Conservation (phyloP, 2,888 invertebrate species). For the Coelinius sp. region DNA sequence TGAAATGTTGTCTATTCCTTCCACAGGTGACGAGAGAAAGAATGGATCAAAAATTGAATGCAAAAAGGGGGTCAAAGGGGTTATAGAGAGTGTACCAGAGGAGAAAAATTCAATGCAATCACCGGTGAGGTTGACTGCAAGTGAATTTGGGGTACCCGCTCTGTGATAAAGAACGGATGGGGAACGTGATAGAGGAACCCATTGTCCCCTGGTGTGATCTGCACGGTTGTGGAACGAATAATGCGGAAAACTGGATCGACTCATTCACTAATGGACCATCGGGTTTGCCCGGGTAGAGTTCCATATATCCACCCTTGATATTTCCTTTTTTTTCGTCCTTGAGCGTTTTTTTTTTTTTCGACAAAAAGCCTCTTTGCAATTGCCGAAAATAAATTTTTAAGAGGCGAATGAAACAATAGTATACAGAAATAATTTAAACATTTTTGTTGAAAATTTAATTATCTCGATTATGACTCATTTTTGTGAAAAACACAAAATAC, state of each 20-base stretch:
- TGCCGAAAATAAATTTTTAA: neutral
- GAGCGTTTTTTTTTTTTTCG: neutral
- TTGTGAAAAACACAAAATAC: neutral
- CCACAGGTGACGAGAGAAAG: neutral
- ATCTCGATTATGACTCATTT: too few relatives aligned
- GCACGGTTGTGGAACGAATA: slow-evolving; percentile 23
- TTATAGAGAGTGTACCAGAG: neutral
- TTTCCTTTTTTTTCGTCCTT: neutral
- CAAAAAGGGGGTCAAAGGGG: slow-evolving; percentile 19
- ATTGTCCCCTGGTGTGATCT: slow-evolving; percentile 14
- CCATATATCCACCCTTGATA: neutral
- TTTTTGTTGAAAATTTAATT: too few relatives aligned
- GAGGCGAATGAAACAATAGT: neutral
- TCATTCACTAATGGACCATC: slow-evolving; percentile 38
- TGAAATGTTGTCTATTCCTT: neutral
- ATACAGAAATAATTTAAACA: neutral
- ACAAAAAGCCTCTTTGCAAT: neutral
- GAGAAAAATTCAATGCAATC: slow-evolving; percentile 23
- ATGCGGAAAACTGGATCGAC: slow-evolving; percentile 36
- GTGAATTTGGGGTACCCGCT: slow-evolving; percentile 12
- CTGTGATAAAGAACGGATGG: slow-evolving; percentile 1
- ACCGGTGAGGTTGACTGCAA: slow-evolving; percentile 23
- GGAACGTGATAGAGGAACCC: neutral
- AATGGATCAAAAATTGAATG: slow-evolving; percentile 10
- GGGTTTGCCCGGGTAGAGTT: slow-evolving; percentile 17